These are phyloP conservation scores for Augochlorella aurata DNA, from an alignment of 2,888 invertebrate genomes.

Conservation along the genomic window DNA sequence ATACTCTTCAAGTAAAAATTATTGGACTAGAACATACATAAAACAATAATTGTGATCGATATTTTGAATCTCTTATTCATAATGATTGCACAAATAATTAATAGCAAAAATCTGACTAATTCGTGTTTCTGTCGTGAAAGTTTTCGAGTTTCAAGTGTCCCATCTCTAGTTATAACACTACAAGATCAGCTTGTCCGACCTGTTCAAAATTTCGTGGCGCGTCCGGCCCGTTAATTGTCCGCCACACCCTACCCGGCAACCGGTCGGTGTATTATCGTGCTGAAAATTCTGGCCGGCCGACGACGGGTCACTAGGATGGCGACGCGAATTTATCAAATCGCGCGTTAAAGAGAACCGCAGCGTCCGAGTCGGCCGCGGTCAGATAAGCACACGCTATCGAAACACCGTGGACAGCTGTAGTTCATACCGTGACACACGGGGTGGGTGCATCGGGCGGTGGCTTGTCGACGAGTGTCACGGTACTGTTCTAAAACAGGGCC, in stretches of 20 bases:
- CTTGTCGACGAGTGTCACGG: conserved; percentile 75
- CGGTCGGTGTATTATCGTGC: conserved; percentile 9
- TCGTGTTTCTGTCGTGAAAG: too few species aligned
- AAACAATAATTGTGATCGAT: too few species aligned
- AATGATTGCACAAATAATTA: too few species aligned
- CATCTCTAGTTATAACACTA: too few species aligned
- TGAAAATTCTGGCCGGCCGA: neutral
- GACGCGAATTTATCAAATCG: conserved; percentile 1
- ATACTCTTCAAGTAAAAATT: too few species aligned
- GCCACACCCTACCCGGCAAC: conserved; percentile 9
- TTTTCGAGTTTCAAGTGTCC: too few species aligned
- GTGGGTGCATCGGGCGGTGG: conserved; percentile 82
- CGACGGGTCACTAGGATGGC: neutral
- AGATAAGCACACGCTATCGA: conserved; percentile 26
- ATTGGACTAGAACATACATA: too few species aligned
- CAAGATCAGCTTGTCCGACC: too few species aligned
- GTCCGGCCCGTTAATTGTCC: neutral
- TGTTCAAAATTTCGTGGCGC: neutral
- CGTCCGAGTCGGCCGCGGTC: neutral
- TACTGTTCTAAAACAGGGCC: conserved; percentile 76
- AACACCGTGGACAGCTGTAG: conserved; percentile 55
- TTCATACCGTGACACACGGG: conserved; percentile 79
- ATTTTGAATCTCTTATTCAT: too few species aligned
- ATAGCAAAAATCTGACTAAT: too few species aligned
- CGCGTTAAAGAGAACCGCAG: conserved; percentile 5